Evolutionary conservation across 92 coral and sea anemone genomes (phyloP).

Genomic region (Paramuricea clavata): DNA sequence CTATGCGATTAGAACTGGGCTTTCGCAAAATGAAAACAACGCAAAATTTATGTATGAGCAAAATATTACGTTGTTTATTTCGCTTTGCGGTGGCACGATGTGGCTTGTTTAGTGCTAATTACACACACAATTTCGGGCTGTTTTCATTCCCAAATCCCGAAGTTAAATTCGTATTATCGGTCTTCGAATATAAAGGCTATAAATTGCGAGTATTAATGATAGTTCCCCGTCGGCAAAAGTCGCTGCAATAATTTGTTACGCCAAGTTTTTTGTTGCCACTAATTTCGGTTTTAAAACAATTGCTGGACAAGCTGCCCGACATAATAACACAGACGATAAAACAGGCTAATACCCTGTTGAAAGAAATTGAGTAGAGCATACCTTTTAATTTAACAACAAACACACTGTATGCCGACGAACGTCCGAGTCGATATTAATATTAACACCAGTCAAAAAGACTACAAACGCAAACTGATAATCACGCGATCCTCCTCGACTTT

Average conservation of each 20-base stretch:
- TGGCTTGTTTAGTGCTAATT: not conserved
- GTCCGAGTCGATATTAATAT: not conserved
- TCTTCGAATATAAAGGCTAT: not conserved
- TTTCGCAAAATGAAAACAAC: not conserved
- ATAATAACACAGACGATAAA: not conserved
- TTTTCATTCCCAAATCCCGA: not conserved
- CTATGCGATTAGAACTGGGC: not conserved
- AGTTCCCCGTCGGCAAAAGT: not conserved
- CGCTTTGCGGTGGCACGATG: not conserved
- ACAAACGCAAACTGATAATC: not conserved
- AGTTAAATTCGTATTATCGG: not conserved
- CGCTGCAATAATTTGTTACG: not conserved
- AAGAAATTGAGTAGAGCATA: not conserved
- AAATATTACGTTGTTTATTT: slow-evolving; percentile 12
- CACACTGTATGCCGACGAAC: not conserved
- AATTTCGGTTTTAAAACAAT: slow-evolving; percentile 7
- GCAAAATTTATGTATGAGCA: not conserved
- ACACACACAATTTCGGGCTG: not conserved
- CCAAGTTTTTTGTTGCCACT: not conserved
- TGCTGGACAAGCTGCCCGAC: not conserved
- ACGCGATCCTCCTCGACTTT: not conserved
- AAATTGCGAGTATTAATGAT: not conserved
- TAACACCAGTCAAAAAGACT: not conserved
- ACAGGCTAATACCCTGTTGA: not conserved
- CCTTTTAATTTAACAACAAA: slow-evolving; percentile 3